Conservation (phyloP, 2,113 vertebrate genomes). For the Machaerirhynchus nigripectus region DNA sequence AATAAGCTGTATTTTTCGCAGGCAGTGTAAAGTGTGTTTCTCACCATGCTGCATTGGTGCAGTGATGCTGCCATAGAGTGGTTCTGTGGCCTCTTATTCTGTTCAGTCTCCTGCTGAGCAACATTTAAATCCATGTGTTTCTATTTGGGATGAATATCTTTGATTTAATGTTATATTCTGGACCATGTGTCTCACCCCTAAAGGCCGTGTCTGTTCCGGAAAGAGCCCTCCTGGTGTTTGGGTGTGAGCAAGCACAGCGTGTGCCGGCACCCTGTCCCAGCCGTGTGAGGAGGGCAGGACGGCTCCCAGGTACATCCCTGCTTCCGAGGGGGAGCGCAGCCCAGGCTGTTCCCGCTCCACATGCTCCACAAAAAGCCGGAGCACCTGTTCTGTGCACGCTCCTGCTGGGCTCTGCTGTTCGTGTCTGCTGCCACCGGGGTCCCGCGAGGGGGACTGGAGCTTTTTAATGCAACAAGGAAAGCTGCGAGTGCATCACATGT, state of each 20-base stretch:
- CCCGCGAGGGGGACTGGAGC: conserved; percentile 31
- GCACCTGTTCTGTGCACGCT: conserved; percentile 67
- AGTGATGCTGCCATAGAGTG: rapidly evolving
- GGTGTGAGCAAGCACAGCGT: not conserved
- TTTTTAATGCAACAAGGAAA: conserved; percentile 66
- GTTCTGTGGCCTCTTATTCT: not conserved
- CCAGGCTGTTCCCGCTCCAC: not conserved
- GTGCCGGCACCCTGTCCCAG: not conserved
- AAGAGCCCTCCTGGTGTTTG: not conserved
- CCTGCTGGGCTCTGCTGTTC: conserved; percentile 71
- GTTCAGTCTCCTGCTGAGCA: not conserved
- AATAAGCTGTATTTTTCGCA: not conserved
- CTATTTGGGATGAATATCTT: not conserved
- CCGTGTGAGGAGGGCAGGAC: not conserved
- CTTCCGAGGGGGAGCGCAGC: not conserved
- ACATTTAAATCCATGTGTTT: not conserved
- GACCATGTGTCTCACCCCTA: not conserved
- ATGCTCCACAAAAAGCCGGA: not conserved
- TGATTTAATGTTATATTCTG: not conserved
- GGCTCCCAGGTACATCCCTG: not conserved
- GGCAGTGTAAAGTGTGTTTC: not conserved
- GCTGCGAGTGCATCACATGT: conserved; percentile 37
- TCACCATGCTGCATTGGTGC: rapidly evolving
- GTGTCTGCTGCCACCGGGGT: conserved; percentile 40
- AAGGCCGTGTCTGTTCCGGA: not conserved